Conservation (phyloP, 2,888 invertebrate species). For the Caenorhabditis angaria region DNA sequence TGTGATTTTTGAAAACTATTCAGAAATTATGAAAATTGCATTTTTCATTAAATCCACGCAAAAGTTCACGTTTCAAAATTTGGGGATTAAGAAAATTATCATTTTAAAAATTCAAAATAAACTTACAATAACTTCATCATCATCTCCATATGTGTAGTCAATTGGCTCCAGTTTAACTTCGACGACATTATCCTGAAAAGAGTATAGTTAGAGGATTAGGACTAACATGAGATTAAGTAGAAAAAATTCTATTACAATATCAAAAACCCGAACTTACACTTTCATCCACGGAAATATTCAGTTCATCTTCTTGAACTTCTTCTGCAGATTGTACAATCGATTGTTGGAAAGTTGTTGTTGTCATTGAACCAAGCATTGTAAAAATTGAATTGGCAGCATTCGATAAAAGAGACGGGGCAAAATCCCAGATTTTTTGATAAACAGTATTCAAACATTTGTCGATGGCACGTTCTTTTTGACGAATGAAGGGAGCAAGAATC, state of each 20-base stretch:
- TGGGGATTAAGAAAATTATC: too few species aligned
- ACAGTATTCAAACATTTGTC: conserved; percentile 9
- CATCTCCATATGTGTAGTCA: background rate
- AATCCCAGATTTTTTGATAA: background rate
- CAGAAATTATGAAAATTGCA: too few species aligned
- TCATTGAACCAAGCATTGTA: background rate
- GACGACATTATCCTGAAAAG: background rate
- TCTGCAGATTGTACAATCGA: background rate
- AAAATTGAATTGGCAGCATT: background rate
- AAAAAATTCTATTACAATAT: too few species aligned
- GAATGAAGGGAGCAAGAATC: conserved; percentile 30
- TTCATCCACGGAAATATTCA: background rate
- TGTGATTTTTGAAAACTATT: too few species aligned
- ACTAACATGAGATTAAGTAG: background rate
- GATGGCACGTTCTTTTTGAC: conserved; percentile 29
- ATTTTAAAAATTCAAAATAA: too few species aligned
- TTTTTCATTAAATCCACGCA: too few species aligned
- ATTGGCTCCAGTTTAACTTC: background rate
- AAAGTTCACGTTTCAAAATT: too few species aligned
- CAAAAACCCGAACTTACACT: background rate
- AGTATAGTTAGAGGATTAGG: too few species aligned
- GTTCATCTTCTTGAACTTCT: background rate
- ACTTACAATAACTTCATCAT: background rate
- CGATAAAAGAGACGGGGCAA: background rate
- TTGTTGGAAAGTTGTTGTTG: background rate